Percentiles rank a stretch among this genome's conserved stretches.
Conservation (phyloP, 2,113 vertebrate genomes). For the Ciconia stormi region DNA sequence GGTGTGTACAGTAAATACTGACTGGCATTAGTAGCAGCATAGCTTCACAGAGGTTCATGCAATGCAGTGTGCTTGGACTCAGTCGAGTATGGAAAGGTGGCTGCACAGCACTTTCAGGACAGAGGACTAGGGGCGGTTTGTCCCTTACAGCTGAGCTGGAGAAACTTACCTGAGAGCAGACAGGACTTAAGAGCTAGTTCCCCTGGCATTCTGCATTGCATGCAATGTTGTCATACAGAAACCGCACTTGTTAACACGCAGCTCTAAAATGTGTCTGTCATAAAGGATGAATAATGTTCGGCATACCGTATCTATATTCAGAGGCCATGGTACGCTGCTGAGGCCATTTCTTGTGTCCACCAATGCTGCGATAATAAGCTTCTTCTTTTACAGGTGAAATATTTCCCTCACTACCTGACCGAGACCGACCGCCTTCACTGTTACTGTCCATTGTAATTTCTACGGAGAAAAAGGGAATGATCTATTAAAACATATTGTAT, state of each 20-base stretch:
- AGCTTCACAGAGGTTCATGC: conserved; percentile 49
- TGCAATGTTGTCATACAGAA: conserved; percentile 49
- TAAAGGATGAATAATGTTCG: conserved; percentile 48
- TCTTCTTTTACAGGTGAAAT: conserved; percentile 87
- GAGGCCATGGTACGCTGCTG: conserved; percentile 80
- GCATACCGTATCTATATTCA: conserved; percentile 87
- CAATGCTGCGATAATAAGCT: conserved; percentile 89
- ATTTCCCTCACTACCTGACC: conserved; percentile 87
- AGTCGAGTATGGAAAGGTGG: background rate
- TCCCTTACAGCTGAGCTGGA: background rate
- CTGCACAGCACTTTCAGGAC: conserved; percentile 3
- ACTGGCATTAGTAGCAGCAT: background rate
- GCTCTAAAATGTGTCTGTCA: conserved; percentile 39
- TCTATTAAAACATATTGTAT: conserved; percentile 55
- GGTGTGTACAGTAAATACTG: background rate
- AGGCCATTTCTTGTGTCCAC: conserved; percentile 83
- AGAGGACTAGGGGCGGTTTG: background rate
- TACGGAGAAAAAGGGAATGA: conserved; percentile 78
- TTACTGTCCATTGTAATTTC: conserved; percentile 94
- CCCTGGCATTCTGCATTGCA: conserved; percentile 45
- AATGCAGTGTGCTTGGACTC: conserved; percentile 7
- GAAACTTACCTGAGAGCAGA: conserved; percentile 43
- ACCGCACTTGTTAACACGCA: conserved; percentile 36
- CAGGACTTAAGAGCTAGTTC: background rate
- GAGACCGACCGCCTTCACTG: conserved; percentile 81